Evolutionary conservation across 2,888 invertebrate genomes (phyloP), one percentile per base, ranked within the genome.

Genomic region (Ormyrus labotus): DNA sequence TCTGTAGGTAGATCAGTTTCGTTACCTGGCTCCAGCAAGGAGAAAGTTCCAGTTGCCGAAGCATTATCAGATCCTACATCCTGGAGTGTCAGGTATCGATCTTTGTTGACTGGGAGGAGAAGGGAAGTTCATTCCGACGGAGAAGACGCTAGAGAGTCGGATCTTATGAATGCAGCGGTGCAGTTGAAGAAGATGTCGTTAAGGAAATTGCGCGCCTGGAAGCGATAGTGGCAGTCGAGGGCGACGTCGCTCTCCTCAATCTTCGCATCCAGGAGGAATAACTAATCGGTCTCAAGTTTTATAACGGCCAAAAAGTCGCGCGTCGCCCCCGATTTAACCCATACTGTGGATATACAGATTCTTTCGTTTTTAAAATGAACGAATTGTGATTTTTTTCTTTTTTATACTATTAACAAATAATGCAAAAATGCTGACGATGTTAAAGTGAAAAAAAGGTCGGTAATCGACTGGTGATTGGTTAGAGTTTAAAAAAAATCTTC

Each of bases 111-210:
- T 3, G 89, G 89, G 34, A 88, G 90, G 50, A 87, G 89, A 82
- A 86, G 90, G 58, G 91, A 90, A 81, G 90, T 90, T 11, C 91
- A 90, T 80, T 91, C 90, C 48, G 91, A 91, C 71, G 91, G 91
- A 78, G 90, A 90, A 81, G 90, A 91, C 74, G 88, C 88, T n/a
- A 92, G 92, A 83, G 93, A 94, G 73, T 93, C 94, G 71, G 96
- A 96, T 87, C 93, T 96, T 0, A 91, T 95, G 84, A 94, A 95
- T 45, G 95, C 96, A 11, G 95, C 96, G 75, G 94, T 95, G 6
- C 93, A 96, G 80, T 93, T 96, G 88, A 96, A 96, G 92, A 94
- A 95, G 89, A 95, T 96, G 71, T 96, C 96, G 0, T 91, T 96
- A 83, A 91, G 95, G 85, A 96, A 96, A 88, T 92, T 96, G 80